These are phyloP conservation scores for Apotomis capreana DNA, from an alignment of 2,888 invertebrate species.

Conservation along the genomic window DNA sequence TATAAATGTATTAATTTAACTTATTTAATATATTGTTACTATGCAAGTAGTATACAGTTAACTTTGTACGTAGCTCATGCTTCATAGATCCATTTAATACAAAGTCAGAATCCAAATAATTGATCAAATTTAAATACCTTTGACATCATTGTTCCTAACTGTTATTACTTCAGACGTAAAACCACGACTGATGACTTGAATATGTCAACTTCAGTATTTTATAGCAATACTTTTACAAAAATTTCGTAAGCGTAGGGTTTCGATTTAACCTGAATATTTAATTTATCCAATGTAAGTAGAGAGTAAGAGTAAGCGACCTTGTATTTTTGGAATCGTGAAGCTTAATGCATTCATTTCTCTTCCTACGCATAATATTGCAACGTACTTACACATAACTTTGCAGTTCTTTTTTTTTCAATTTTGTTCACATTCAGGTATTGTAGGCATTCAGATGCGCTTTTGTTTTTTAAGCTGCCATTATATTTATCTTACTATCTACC, in stretches of 20 bases:
- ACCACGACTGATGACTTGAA: constrained; percentile 37
- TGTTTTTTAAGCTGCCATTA: no score
- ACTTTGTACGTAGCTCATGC: no score
- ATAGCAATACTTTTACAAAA: constrained; percentile 25
- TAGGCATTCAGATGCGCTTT: no score
- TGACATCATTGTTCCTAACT: constrained; percentile 38
- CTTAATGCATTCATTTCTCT: constrained; percentile 12
- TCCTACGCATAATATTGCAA: background rate
- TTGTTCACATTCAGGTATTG: no score
- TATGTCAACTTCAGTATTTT: constrained; percentile 30
- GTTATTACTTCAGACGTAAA: constrained; percentile 21
- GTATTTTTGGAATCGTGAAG: background rate
- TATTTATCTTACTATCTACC: no score
- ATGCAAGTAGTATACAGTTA: no score
- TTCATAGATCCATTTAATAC: no score
- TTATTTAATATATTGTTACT: no score
- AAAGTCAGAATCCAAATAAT: background rate
- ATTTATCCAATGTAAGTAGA: constrained; percentile 2
- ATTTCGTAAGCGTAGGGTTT: constrained; percentile 18
- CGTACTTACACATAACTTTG: no score
- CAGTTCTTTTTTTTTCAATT: no score
- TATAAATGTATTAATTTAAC: no score
- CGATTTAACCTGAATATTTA: constrained; percentile 20
- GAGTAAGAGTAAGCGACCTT: constrained; percentile 19
- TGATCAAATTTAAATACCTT: background rate